A percentile compares a stretch with the other conserved stretches of the same genome.
phyloP scores from a whole-genome alignment of 2,888 invertebrate genomes.

The Phyllotreta striolata region DNA sequence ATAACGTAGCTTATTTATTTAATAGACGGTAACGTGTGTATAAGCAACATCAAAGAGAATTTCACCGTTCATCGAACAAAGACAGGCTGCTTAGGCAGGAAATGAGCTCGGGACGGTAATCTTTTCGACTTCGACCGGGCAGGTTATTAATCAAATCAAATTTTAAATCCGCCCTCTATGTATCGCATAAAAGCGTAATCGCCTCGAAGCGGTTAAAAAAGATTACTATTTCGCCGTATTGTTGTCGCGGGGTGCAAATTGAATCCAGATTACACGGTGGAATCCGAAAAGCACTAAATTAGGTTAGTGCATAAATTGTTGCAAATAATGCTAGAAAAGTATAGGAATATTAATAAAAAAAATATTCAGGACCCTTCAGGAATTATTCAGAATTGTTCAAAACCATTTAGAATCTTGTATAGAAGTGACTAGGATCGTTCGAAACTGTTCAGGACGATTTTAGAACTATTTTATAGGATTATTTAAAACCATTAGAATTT shows the following conservation, averaged over 20 bases:
- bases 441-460: too few relatives aligned
- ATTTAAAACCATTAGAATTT: too few relatives aligned
- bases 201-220: conserved; percentile 4
- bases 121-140: conserved; percentile 28
- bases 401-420: too few relatives aligned
- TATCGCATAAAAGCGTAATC: conserved; percentile 8
- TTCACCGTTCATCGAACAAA: conserved; percentile 36
- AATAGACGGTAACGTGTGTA: conserved; percentile 31
- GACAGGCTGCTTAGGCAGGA: conserved; percentile 40
- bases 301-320: too few relatives aligned
- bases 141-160: conserved; percentile 38
- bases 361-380: too few relatives aligned
- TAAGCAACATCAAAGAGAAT: conserved; percentile 35
- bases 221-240: neutral
- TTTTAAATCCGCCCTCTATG: conserved; percentile 23
- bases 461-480: too few relatives aligned
- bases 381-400: too few relatives aligned
- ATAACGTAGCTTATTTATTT: conserved; percentile 25
- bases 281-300: too few relatives aligned
- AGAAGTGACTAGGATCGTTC: too few relatives aligned
- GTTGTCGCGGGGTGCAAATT: neutral
- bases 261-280: too few relatives aligned
- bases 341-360: too few relatives aligned
- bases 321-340: too few relatives aligned
- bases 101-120: conserved; percentile 34